These are phyloP conservation scores for Dicentrarchus labrax DNA, from an alignment of 2,113 vertebrate genomes.

Conservation along the genomic window DNA sequence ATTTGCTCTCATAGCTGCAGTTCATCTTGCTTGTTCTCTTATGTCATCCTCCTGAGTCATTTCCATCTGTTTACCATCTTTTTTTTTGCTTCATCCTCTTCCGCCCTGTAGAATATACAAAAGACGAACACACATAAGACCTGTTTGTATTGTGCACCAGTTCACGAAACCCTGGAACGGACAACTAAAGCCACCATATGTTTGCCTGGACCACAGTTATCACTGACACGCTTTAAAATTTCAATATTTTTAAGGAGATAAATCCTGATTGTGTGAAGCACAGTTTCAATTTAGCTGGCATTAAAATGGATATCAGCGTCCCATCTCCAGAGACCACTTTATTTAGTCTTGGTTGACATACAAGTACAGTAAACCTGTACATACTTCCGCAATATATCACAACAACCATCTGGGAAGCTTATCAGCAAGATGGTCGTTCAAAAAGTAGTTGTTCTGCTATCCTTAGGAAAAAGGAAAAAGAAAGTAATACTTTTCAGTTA, in stretches of 20 bases:
- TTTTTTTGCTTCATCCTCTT: not conserved
- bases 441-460: not conserved
- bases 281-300: not conserved
- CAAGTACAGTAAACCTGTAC: not conserved
- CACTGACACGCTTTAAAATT: not conserved
- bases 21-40: slow-evolving; percentile 19
- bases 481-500: not conserved
- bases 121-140: not conserved
- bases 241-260: not conserved
- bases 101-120: not conserved
- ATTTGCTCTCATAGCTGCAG: slow-evolving; percentile 35
- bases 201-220: not conserved
- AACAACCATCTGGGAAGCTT: not conserved
- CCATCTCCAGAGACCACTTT: not conserved
- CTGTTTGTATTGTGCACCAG: not conserved
- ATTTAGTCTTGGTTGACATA: not conserved
- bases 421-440: not conserved
- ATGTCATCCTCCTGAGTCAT: slow-evolving; percentile 13
- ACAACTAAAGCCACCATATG: not conserved
- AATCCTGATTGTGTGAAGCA: slow-evolving; percentile 1
- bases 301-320: not conserved
- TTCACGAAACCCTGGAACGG: not conserved
- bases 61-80: slow-evolving; percentile 15
- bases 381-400: not conserved
- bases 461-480: not conserved